Evolutionary conservation across 2,888 invertebrate species (phyloP), one percentile per base, ranked within the genome.

Genomic region (Orthosia gothica): DNA sequence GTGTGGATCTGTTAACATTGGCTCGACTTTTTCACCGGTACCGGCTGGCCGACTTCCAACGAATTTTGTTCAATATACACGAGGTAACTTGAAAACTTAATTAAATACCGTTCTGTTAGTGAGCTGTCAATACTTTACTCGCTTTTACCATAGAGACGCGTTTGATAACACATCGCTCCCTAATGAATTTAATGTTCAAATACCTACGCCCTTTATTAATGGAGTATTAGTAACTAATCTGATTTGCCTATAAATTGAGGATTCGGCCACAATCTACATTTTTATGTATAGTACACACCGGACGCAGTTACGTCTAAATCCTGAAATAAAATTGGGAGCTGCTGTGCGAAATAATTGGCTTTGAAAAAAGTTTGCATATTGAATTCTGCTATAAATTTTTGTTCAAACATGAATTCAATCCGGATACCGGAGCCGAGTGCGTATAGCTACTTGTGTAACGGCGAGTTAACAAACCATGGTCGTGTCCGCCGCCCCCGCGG

Each of bases 391-490:
- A 57, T 26, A 81, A 50, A 61, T 74, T 54, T 50, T 71, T 55
- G 20, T 20, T 69, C 40, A 26, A 59, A 54, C 26, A 65, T 26
- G 47, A 79, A 71, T 65, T 64, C 16, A 55, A 58, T 50, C 54
- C 40, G 20, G 26, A 32, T 50, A 23, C 45, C 26, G 57, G n/a
- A 70, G 15, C 32, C 18, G 50, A 45, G 18, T 73, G 45, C 61
- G 54, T 58, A 66, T 65, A 66, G 50, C 26, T 32, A 40, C 65
- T 69, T 26, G 50, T 70, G 87, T 92, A 91, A 91, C 91, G 91
- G 89, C 88, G 86, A 91, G 91, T 90, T 93, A 92, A 93, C 92
- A 91, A 92, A 89, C 91, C 92, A 89, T 92, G 90, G 87, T 82
- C 74, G 52, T 47, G 74, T 81, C 83, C 82, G 73, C 65, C 76